Percentiles rank a stretch among this genome's conserved stretches.
phyloP scores from a whole-genome alignment of 2,797 vertebrate genomes.

The Eremophila alpestris region DNA sequence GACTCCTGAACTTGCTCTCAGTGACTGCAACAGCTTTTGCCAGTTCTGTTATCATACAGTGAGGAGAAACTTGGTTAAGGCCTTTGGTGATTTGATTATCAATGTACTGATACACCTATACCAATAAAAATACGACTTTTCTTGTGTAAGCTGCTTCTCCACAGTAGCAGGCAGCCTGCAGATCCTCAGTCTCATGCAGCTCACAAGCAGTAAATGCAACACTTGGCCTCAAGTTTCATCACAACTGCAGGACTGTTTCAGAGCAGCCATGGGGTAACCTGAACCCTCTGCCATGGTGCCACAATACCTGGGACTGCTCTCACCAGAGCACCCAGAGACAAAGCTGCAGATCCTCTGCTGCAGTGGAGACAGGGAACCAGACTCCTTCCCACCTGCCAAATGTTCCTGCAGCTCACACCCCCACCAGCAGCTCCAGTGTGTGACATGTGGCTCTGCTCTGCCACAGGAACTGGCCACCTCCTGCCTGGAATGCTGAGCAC shows the following conservation, averaged over 20 bases:
- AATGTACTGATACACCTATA: not conserved
- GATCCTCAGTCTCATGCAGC: not conserved
- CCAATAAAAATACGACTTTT: not conserved
- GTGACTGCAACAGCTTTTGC: not conserved
- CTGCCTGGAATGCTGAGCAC: not conserved
- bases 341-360: not conserved
- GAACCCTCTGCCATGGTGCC: not conserved
- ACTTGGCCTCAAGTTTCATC: not conserved
- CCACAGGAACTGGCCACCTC: not conserved
- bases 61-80: not conserved
- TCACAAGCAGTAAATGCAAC: not conserved
- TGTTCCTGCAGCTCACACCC: not conserved
- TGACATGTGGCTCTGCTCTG: not conserved
- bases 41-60: not conserved
- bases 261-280: not conserved
- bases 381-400: not conserved
- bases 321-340: not conserved
- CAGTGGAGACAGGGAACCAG: not conserved
- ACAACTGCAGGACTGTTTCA: not conserved
- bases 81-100: not conserved
- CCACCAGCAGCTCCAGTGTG: not conserved
- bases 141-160: not conserved
- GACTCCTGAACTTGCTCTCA: not conserved
- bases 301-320: not conserved
- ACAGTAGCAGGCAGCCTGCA: not conserved